These are phyloP conservation scores for Sebastes baramenuke DNA, from an alignment of 2,797 vertebrate species.

Conservation along the genomic window DNA sequence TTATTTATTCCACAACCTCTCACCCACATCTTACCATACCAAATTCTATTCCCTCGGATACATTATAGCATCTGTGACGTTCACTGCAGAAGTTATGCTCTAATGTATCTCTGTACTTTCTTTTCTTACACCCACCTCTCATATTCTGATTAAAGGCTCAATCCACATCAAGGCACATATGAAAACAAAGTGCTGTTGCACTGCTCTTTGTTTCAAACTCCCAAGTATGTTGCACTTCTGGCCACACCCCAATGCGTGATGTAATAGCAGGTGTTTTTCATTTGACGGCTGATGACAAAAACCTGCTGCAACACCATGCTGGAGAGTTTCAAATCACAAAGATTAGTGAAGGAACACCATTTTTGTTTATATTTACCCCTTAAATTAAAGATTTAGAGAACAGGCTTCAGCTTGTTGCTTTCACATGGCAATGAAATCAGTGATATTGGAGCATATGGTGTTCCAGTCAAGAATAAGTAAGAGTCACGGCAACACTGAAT, in stretches of 20 bases:
- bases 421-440: not conserved
- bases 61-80: not conserved
- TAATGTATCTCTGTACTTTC: not conserved
- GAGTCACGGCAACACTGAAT: not conserved
- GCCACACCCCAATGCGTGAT: not conserved
- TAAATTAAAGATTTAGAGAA: not conserved
- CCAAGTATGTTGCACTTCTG: not conserved
- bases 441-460: not conserved
- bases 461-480: not conserved
- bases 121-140: not conserved
- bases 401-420: not conserved
- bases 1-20: slow-evolving; percentile 33
- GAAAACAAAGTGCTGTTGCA: not conserved
- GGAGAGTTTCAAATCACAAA: not conserved
- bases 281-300: not conserved
- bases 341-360: not conserved
- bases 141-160: not conserved
- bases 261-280: not conserved
- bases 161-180: not conserved
- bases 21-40: not conserved
- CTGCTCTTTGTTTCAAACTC: not conserved
- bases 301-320: not conserved
- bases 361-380: not conserved
- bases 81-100: not conserved
- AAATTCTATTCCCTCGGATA: not conserved